Percentiles rank a stretch among this genome's conserved stretches.
Evolutionary conservation across 2,113 vertebrate genomes (phyloP).

Genomic region (Geococcyx californianus): DNA sequence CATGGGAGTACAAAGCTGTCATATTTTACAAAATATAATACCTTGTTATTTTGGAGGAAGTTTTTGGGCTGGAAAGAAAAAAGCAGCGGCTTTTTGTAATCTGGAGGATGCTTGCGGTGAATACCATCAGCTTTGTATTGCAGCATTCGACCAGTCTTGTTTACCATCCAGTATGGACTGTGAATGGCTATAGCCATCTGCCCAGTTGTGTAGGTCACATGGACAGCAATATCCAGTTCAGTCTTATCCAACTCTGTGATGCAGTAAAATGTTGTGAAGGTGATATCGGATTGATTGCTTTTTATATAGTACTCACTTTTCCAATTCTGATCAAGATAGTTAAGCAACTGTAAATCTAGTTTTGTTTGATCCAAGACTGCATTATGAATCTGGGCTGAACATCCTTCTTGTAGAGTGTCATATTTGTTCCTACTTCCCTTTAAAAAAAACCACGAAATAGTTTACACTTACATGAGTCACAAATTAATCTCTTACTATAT

Average conservation of each 20-base stretch:
- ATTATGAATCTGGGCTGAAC: slow-evolving; percentile 89
- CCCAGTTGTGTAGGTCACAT: slow-evolving; percentile 85
- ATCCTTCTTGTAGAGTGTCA: slow-evolving; percentile 81
- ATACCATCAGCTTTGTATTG: slow-evolving; percentile 98
- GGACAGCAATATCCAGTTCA: slow-evolving; percentile 91
- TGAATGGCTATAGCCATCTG: slow-evolving; percentile 87
- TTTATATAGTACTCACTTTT: slow-evolving; percentile 81
- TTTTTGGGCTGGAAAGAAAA: slow-evolving; percentile 96
- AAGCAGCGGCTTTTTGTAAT: slow-evolving; percentile 91
- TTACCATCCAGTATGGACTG: slow-evolving; percentile 97
- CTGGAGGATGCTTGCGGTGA: slow-evolving; percentile 92
- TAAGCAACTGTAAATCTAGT: slow-evolving; percentile 82
- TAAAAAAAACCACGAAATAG: slow-evolving; percentile 6
- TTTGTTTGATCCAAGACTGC: slow-evolving; percentile 85
- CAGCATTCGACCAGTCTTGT: slow-evolving; percentile 91
- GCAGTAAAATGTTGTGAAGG: slow-evolving; percentile 88
- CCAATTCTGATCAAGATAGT: slow-evolving; percentile 93
- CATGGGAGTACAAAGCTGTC: background rate
- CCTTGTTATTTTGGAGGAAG: slow-evolving; percentile 96
- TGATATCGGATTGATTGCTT: slow-evolving; percentile 87
- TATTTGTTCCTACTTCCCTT: slow-evolving; percentile 78
- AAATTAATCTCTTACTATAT: background rate
- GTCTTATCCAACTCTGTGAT: slow-evolving; percentile 76
- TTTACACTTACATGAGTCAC: background rate
- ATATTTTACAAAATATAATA: slow-evolving; percentile 31